A percentile compares a stretch with the other conserved stretches of the same genome.
Conservation (phyloP, 2,113 vertebrate species). For the Anseranas semipalmata region DNA sequence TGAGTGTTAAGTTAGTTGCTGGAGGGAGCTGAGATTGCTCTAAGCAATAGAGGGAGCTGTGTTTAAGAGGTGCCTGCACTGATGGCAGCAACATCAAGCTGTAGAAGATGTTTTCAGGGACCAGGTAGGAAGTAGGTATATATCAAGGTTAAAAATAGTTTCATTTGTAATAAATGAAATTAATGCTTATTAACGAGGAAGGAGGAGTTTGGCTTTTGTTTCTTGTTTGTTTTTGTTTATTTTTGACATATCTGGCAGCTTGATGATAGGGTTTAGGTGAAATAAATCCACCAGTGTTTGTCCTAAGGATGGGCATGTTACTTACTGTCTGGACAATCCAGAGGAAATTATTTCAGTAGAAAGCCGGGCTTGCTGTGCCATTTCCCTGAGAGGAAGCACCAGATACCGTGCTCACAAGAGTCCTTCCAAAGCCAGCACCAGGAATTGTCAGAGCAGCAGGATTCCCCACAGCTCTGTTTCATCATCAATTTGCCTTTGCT, state of each 20-base stretch:
- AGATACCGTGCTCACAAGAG: background rate
- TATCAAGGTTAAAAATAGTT: background rate
- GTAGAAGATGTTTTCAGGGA: background rate
- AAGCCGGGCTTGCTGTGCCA: background rate
- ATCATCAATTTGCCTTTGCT: background rate
- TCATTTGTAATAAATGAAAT: background rate
- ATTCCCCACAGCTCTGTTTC: background rate
- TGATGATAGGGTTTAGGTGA: background rate
- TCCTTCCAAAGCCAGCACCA: background rate
- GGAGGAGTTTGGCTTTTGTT: background rate
- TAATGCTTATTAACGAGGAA: background rate
- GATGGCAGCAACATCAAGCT: background rate
- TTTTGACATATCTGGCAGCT: background rate
- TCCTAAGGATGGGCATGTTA: background rate
- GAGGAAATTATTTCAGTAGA: background rate
- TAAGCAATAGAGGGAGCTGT: background rate
- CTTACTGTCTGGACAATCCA: background rate
- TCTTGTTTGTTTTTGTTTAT: background rate
- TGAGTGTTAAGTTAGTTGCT: background rate
- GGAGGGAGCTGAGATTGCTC: background rate
- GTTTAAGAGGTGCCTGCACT: background rate
- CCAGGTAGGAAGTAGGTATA: background rate
- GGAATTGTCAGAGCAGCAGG: background rate
- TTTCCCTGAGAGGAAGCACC: background rate
- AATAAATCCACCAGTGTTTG: background rate